phyloP scores from a whole-genome alignment of 2,888 invertebrate species.

The Heliconius ismenius region DNA sequence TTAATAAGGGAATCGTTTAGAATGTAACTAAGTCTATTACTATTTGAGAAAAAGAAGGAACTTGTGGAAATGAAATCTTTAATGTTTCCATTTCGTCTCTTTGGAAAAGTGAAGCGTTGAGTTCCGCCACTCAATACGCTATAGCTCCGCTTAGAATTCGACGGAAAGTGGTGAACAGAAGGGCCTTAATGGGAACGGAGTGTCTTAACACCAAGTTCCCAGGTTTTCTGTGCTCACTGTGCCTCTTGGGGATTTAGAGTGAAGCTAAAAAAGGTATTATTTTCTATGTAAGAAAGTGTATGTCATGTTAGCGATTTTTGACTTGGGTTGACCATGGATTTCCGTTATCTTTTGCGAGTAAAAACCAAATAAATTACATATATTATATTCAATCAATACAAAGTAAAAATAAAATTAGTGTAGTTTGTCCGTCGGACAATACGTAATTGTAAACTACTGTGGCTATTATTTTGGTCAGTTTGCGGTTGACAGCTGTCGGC shows the following conservation, averaged over 20 bases:
- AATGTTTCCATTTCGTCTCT: neutral
- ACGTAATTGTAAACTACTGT: conserved; percentile 42
- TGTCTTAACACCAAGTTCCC: too few relatives aligned
- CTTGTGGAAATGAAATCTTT: neutral
- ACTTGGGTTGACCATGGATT: too few relatives aligned
- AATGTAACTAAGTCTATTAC: too few relatives aligned
- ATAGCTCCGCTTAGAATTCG: too few relatives aligned
- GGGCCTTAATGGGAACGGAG: too few relatives aligned
- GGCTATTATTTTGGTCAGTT: conserved; percentile 52
- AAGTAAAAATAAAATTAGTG: conserved; percentile 24
- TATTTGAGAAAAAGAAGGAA: too few relatives aligned
- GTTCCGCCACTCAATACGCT: neutral
- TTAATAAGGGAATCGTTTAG: too few relatives aligned
- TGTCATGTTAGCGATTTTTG: too few relatives aligned
- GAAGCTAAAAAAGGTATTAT: too few relatives aligned
- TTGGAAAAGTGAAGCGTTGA: neutral
- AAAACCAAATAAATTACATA: neutral
- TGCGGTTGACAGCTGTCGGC: conserved; percentile 69
- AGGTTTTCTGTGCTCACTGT: too few relatives aligned
- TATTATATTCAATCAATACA: conserved; percentile 6
- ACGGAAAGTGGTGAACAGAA: neutral
- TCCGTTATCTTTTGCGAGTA: neutral
- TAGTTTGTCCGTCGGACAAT: conserved; percentile 28
- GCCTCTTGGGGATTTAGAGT: too few relatives aligned
- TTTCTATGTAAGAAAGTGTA: too few relatives aligned